Conservation (phyloP, 2,113 vertebrate genomes). For the Anguilla rostrata region DNA sequence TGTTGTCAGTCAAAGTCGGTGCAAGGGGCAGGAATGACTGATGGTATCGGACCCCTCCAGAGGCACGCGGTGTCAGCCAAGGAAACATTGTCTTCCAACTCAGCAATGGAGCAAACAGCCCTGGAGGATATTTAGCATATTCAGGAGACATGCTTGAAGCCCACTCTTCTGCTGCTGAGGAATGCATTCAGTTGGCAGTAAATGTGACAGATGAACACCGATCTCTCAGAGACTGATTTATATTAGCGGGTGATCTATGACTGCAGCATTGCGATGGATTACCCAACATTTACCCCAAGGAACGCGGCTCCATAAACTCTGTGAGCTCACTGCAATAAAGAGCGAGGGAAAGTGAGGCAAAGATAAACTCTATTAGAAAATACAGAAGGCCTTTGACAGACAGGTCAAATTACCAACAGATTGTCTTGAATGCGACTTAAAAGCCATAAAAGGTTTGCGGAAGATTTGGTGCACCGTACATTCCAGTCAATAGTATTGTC, state of each 20-base stretch:
- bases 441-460: neutral
- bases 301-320: neutral
- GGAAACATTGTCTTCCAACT: slow-evolving; percentile 6
- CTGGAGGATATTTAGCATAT: slow-evolving; percentile 15
- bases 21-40: slow-evolving; percentile 23
- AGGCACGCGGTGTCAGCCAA: slow-evolving; percentile 2
- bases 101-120: slow-evolving; percentile 10
- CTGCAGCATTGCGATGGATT: slow-evolving; percentile 20
- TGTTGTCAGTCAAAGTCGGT: slow-evolving; percentile 25
- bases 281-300: slow-evolving; percentile 15
- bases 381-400: neutral
- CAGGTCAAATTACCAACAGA: neutral
- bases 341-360: neutral
- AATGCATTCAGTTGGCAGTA: slow-evolving; percentile 28
- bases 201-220: slow-evolving; percentile 33
- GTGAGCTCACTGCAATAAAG: slow-evolving; percentile 46
- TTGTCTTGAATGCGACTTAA: neutral
- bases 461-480: neutral
- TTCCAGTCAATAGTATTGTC: neutral
- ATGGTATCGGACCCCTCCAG: slow-evolving; percentile 24
- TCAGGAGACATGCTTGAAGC: slow-evolving; percentile 7
- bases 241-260: slow-evolving; percentile 27
- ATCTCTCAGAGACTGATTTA: slow-evolving; percentile 28
- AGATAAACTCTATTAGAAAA: neutral
- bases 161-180: slow-evolving; percentile 9